Percentiles rank a stretch among this genome's conserved stretches.
phyloP scores from a whole-genome alignment of 2,113 vertebrate species.

The Pelusios castaneus region DNA sequence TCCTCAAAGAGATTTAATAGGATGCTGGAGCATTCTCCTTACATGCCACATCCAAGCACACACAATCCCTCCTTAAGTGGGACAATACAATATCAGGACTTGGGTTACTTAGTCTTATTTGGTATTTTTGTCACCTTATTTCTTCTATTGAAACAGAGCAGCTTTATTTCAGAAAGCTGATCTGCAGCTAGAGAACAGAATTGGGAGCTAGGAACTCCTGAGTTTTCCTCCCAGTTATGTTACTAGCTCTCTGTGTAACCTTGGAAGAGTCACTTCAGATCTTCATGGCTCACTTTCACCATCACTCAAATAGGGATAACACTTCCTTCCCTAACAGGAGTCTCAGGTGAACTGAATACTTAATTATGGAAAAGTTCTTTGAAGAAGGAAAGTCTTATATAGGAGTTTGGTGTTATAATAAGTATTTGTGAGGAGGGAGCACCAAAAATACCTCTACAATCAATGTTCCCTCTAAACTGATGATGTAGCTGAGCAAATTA shows the following conservation, averaged over 20 bases:
- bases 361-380: not conserved
- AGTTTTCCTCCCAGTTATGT: not conserved
- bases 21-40: not conserved
- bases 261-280: not conserved
- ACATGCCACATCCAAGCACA: not conserved
- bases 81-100: not conserved
- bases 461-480: too few relatives aligned
- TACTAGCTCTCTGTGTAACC: not conserved
- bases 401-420: not conserved
- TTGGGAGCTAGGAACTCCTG: accelerated
- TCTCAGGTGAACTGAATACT: not conserved
- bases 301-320: accelerated
- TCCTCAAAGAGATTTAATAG: not conserved
- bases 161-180: not conserved
- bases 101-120: not conserved
- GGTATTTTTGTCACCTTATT: not conserved
- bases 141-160: not conserved
- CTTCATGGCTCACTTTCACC: accelerated
- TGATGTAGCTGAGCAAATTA: too few relatives aligned
- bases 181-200: accelerated
- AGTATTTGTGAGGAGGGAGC: not conserved
- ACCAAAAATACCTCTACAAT: not conserved
- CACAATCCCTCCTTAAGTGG: not conserved
- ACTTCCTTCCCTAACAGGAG: not conserved
- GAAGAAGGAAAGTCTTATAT: not conserved